phyloP scores from a whole-genome alignment of 1,140 invertebrate genomes.

The Hypsibius dujardini region DNA sequence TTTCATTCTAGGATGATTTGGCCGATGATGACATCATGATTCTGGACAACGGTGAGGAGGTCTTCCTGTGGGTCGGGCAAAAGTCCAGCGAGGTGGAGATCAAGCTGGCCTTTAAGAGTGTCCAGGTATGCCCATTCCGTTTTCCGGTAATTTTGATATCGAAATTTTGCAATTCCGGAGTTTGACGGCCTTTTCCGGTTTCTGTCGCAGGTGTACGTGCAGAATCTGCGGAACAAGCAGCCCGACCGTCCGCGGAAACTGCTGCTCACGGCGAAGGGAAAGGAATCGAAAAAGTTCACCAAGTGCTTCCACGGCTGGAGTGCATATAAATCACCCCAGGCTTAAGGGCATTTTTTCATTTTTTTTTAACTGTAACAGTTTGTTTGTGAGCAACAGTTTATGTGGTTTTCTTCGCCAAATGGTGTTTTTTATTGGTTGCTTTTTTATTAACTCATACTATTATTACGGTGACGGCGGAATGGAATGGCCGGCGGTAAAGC shows the following conservation, averaged over 20 bases:
- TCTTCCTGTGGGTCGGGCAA: conserved; percentile 92
- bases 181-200: neutral
- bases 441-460: no score
- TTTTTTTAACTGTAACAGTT: no score
- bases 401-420: no score
- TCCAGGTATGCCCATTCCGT: conserved; percentile 58
- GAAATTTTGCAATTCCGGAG: neutral
- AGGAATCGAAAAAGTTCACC: conserved; percentile 78
- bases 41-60: conserved; percentile 88
- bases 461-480: no score
- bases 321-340: conserved; percentile 37
- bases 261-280: conserved; percentile 87
- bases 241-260: conserved; percentile 74
- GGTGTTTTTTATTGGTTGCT: no score
- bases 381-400: no score
- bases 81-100: conserved; percentile 95
- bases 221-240: conserved; percentile 87
- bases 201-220: conserved; percentile 74
- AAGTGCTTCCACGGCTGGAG: conserved; percentile 98
- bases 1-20: conserved; percentile 78
- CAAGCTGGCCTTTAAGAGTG: conserved; percentile 93
- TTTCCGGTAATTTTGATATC: neutral
- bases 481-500: no score
- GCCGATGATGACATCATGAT: conserved; percentile 99
- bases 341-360: no score